Base-by-base conservation (phyloP, 2,113 vertebrate species). In the Colistium nudipinnis region DNA sequence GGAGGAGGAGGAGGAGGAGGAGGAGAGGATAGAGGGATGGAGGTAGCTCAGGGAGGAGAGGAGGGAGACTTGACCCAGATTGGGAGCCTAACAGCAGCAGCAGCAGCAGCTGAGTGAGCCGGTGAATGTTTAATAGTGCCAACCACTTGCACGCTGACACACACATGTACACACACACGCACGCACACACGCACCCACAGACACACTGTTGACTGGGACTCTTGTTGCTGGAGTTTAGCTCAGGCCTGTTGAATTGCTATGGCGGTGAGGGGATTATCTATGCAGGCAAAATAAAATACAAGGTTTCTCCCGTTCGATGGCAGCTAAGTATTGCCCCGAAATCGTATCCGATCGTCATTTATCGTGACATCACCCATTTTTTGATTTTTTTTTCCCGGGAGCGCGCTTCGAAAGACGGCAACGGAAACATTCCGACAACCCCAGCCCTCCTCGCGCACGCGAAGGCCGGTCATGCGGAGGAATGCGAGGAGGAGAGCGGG, bases 51-150 rank as follows among this genome's bases (percentile, higher is more conserved):
- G 87, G 87, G 88, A 88, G 83, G 74, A 90, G 82, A 87, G 81
- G 75, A 89, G 83, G 70, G 84, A 89, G 90, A 89, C 88, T 87
- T 91, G 90, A 91, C 90, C 88, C 88, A 91, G 88, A 91, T 91
- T 89, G 90, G 80, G 80, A 88, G 87, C 80, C 86, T 68, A 88
- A 88, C 83, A 82, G 80, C 74, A 82, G 57, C 79, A 82, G 73
- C 78, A 78, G 76, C 81, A 88, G 90, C 86, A 82, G 87, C 80
- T 78, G 90, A 91, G 87, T 88, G 87, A 91, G 87, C 83, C 77
- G 78, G 87, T 91, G 90, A 91, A 90, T 91, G 86, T 90, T 91
- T 91, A 90, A 91, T 91, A 86, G 80, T 33, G 35, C 74, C 84
- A 88, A 87, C 82, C 74, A 70, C 79, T 85, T 80, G 70, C 78